Conservation (phyloP, 2,888 invertebrate species). For the Troglohyphantes excavatus region DNA sequence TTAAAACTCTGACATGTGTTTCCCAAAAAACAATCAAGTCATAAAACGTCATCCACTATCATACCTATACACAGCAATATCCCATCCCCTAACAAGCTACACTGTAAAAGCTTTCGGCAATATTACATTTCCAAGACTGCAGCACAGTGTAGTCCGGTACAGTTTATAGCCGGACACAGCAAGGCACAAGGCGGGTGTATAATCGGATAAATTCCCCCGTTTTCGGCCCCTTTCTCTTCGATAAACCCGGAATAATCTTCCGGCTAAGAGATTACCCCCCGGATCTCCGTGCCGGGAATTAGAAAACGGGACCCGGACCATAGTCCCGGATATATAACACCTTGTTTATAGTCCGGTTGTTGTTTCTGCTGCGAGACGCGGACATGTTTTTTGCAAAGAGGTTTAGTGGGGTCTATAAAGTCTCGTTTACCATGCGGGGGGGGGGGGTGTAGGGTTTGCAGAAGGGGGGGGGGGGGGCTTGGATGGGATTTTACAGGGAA, state of each 20-base stretch:
- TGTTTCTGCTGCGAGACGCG: neutral
- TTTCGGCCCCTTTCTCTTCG: conserved; percentile 25
- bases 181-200: conserved; percentile 1
- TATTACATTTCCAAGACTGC: conserved; percentile 32
- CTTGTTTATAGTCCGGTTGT: conserved; percentile 33
- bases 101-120: conserved; percentile 46
- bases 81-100: neutral
- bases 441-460: neutral
- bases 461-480: no score
- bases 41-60: neutral
- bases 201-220: conserved; percentile 50
- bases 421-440: conserved; percentile 10
- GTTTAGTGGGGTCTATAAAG: conserved; percentile 27
- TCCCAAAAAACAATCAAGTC: no score
- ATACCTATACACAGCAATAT: neutral
- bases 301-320: neutral
- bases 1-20: neutral
- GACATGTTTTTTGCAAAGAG: conserved; percentile 19
- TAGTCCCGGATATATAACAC: conserved; percentile 20
- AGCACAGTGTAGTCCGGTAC: neutral
- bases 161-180: conserved; percentile 33
- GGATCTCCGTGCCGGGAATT: conserved; percentile 45
- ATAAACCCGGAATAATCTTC: conserved; percentile 53
- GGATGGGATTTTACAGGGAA: no score
- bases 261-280: conserved; percentile 46